Evolutionary conservation across 1,140 invertebrate genomes (phyloP).

Genomic region (Dufourea novaeangliae): DNA sequence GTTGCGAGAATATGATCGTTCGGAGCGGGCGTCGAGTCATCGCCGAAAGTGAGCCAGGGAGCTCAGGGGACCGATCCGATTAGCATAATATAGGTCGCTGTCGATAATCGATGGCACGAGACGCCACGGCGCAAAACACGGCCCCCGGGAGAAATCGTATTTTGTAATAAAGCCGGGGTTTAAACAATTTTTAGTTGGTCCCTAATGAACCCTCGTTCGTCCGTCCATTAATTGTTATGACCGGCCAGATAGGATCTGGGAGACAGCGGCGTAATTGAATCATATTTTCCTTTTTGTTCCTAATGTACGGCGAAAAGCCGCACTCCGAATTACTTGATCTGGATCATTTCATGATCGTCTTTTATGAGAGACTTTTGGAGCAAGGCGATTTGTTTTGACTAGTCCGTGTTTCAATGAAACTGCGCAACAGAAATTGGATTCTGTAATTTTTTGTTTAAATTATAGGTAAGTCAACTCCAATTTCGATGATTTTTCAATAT

Average conservation of each 20-base stretch:
- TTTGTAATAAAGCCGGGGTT: neutral
- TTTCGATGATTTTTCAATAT: no score
- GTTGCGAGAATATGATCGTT: slow-evolving; percentile 13
- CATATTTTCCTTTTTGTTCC: neutral
- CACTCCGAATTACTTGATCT: no score
- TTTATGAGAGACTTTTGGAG: no score
- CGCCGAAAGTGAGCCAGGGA: neutral
- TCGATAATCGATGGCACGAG: slow-evolving; percentile 42
- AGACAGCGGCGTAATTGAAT: slow-evolving; percentile 39
- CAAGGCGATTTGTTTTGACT: no score
- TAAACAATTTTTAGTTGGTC: slow-evolving; percentile 15
- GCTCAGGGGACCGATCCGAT: slow-evolving; percentile 12
- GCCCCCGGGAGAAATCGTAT: neutral
- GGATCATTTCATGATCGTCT: no score
- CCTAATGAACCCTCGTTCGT: slow-evolving; percentile 20
- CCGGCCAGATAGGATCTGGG: slow-evolving; percentile 1
- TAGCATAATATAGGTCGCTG: slow-evolving; percentile 37
- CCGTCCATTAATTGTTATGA: slow-evolving; percentile 35
- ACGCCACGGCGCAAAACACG: neutral
- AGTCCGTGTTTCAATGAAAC: no score
- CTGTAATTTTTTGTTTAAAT: no score
- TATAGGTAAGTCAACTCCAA: no score
- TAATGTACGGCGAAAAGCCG: no score
- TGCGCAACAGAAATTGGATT: no score
- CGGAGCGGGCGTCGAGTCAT: neutral